Evolutionary conservation across 2,113 vertebrate species (phyloP).

Genomic region (Danionella cerebrum): DNA sequence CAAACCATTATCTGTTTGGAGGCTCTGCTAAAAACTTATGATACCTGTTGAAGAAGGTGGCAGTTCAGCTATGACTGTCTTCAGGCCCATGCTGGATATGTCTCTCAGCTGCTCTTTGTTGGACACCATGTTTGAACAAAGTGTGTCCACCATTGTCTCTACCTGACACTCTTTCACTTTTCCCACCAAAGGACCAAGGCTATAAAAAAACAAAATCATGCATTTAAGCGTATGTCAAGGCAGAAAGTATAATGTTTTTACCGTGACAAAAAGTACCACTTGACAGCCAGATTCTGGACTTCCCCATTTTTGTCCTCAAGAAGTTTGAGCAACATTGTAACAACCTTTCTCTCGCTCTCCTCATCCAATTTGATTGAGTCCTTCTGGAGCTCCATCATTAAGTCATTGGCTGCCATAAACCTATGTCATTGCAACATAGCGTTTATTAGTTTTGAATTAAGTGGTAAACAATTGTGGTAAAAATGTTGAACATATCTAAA

Average conservation of each 20-base stretch:
- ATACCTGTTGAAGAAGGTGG: conserved; percentile 78
- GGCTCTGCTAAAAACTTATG: background rate
- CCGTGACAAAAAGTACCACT: conserved; percentile 70
- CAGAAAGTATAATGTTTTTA: too few relatives aligned
- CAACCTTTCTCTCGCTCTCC: conserved; percentile 89
- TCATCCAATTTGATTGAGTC: conserved; percentile 93
- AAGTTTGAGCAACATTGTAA: conserved; percentile 81
- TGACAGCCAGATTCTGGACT: conserved; percentile 92
- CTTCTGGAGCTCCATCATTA: conserved; percentile 93
- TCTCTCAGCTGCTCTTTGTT: conserved; percentile 91
- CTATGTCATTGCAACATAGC: conserved; percentile 46
- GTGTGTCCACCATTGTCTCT: conserved; percentile 86
- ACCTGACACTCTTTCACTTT: conserved; percentile 96
- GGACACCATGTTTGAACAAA: conserved; percentile 87
- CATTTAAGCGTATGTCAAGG: too few relatives aligned
- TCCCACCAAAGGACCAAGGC: conserved; percentile 85
- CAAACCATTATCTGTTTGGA: background rate
- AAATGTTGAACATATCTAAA: too few relatives aligned
- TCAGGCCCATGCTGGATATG: conserved; percentile 90
- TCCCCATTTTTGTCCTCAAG: conserved; percentile 93
- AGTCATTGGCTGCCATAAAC: conserved; percentile 95
- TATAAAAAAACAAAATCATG: conserved; percentile 36
- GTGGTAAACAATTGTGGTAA: too few relatives aligned
- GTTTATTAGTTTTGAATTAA: background rate
- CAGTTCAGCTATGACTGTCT: conserved; percentile 83